Conservation (phyloP, 2,113 vertebrate species). For the Spea bombifrons region DNA sequence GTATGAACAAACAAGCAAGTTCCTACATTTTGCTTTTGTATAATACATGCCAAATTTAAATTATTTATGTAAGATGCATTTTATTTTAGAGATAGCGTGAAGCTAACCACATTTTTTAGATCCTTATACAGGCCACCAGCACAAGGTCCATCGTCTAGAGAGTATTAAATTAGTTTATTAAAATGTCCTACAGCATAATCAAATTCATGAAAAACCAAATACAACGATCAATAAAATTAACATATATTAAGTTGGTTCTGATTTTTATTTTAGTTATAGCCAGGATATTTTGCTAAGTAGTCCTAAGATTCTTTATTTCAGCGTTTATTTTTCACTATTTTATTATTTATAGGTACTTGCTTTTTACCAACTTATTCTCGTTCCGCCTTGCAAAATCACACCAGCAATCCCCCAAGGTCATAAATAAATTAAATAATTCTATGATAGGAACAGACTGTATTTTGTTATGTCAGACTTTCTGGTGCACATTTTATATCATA, state of each 20-base stretch:
- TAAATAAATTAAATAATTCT: constrained; percentile 32
- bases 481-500: not conserved
- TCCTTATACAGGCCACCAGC: no score
- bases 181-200: no score
- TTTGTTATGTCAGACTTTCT: not conserved
- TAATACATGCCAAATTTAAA: constrained; percentile 7
- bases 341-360: constrained; percentile 33
- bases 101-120: no score
- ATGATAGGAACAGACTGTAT: constrained; percentile 8
- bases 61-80: not conserved
- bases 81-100: not conserved
- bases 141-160: no score
- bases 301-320: constrained; percentile 2
- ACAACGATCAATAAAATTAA: no score
- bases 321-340: not conserved
- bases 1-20: not conserved
- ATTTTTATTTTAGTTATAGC: no score
- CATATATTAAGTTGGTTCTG: no score
- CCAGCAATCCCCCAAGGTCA: constrained; percentile 1
- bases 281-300: constrained; percentile 5
- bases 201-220: no score
- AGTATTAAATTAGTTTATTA: no score
- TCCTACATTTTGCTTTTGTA: not conserved
- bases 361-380: constrained; percentile 21
- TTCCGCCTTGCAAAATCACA: not conserved